These are phyloP conservation scores for Diabrotica undecimpunctata DNA, from an alignment of 1,140 invertebrate species.

Conservation along the genomic window DNA sequence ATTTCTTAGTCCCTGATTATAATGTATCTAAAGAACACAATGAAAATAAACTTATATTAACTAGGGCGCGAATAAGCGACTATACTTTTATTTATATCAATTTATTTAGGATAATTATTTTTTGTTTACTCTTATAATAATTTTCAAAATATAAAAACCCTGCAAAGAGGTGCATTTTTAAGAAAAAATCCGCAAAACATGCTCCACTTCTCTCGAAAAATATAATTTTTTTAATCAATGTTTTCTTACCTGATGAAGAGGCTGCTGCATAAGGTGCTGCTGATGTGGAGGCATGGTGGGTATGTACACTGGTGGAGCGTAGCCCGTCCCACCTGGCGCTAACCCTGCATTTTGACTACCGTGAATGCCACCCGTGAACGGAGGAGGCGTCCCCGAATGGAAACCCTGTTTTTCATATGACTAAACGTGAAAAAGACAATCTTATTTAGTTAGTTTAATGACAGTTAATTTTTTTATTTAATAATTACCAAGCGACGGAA, in stretches of 20 bases:
- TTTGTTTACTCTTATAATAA: too few relatives aligned
- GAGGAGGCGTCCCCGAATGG: slow-evolving; percentile 78
- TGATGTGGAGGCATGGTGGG: slow-evolving; percentile 65
- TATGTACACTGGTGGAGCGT: slow-evolving; percentile 66
- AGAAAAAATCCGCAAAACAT: slow-evolving; percentile 14
- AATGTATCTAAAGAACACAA: too few relatives aligned
- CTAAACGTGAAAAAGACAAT: slow-evolving; percentile 50
- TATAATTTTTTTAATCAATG: slow-evolving; percentile 1
- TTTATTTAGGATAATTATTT: too few relatives aligned
- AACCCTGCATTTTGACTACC: slow-evolving; percentile 70
- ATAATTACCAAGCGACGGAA: too few relatives aligned
- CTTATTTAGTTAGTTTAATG: neutral
- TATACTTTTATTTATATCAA: too few relatives aligned
- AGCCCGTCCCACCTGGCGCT: slow-evolving; percentile 62
- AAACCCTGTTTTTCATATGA: slow-evolving; percentile 83
- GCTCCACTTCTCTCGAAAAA: neutral
- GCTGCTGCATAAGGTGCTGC: slow-evolving; percentile 66
- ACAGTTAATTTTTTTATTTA: too few relatives aligned
- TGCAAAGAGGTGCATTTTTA: too few relatives aligned
- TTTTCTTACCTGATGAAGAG: slow-evolving; percentile 63
- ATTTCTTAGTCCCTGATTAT: too few relatives aligned
- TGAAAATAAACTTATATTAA: too few relatives aligned
- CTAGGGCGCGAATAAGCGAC: too few relatives aligned
- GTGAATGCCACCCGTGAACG: slow-evolving; percentile 63
- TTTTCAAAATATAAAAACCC: too few relatives aligned